phyloP scores from a whole-genome alignment of 2,888 invertebrate genomes.

The Phragmatobia fuliginosa region DNA sequence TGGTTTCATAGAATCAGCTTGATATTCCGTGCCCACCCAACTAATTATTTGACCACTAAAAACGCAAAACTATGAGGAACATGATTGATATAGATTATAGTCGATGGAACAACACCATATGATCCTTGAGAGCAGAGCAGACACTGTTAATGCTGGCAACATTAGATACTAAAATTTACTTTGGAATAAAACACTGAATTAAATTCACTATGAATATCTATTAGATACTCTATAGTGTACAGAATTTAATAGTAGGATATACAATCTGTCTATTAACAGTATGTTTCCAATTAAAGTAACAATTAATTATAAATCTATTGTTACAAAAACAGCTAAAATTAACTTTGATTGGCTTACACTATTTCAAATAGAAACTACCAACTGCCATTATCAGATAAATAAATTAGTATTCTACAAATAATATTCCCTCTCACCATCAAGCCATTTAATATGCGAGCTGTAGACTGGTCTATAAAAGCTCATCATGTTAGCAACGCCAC shows the following conservation, averaged over 20 bases:
- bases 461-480: constrained; percentile 50
- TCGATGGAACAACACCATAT: too few relatives aligned
- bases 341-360: background rate
- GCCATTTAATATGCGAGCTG: constrained; percentile 28
- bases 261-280: background rate
- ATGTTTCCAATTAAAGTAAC: background rate
- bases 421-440: constrained; percentile 18
- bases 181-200: too few relatives aligned
- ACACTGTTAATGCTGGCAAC: too few relatives aligned
- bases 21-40: too few relatives aligned
- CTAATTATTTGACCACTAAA: too few relatives aligned
- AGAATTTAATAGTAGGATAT: background rate
- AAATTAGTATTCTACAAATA: constrained; percentile 27
- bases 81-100: too few relatives aligned
- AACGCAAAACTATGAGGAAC: too few relatives aligned
- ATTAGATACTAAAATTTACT: too few relatives aligned
- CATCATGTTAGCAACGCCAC: constrained; percentile 27
- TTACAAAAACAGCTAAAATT: background rate
- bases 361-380: background rate
- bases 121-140: too few relatives aligned
- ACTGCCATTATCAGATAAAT: background rate
- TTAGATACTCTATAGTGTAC: too few relatives aligned
- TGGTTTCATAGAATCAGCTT: too few relatives aligned
- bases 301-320: background rate
- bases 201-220: too few relatives aligned